Evolutionary conservation across 2,113 vertebrate species (phyloP).

Genomic region (Lucifuga dentata): DNA sequence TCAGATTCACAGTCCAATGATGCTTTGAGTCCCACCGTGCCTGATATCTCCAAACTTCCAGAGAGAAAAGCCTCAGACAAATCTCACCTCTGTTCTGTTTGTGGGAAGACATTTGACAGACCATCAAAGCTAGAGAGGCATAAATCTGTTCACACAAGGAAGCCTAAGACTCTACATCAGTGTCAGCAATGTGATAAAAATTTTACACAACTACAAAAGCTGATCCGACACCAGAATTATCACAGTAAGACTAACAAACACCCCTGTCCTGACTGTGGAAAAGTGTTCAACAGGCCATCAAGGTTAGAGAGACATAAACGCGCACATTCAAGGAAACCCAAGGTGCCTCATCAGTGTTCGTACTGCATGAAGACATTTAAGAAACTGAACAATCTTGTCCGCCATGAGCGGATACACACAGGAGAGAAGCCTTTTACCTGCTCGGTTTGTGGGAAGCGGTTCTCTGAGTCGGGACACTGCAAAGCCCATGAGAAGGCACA

Average conservation of each 20-base stretch:
- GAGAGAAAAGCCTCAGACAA: constrained; percentile 34
- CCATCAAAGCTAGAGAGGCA: constrained; percentile 70
- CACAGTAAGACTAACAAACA: constrained; percentile 72
- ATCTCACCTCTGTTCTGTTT: constrained; percentile 56
- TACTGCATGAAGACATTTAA: constrained; percentile 69
- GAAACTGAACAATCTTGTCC: constrained; percentile 67
- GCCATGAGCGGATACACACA: constrained; percentile 74
- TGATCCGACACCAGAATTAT: constrained; percentile 62
- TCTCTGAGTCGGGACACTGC: constrained; percentile 72
- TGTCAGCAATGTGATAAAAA: constrained; percentile 68
- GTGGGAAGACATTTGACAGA: constrained; percentile 68
- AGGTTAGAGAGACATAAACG: constrained; percentile 63
- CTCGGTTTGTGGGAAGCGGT: constrained; percentile 68
- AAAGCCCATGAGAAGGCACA: constrained; percentile 73
- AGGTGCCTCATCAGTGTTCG: constrained; percentile 68
- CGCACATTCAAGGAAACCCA: constrained; percentile 67
- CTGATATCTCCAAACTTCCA: background rate
- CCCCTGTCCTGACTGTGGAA: constrained; percentile 71
- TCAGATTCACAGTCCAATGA: constrained; percentile 52
- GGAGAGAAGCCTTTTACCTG: constrained; percentile 77
- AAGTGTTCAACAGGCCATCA: constrained; percentile 74
- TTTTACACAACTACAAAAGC: constrained; percentile 64
- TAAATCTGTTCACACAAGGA: constrained; percentile 46
- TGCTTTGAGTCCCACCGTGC: constrained; percentile 3
- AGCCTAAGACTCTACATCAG: constrained; percentile 43